Evolutionary conservation across 2,888 invertebrate genomes (phyloP), one percentile per base, ranked within the genome.

Genomic region (Branchellion lobata): DNA sequence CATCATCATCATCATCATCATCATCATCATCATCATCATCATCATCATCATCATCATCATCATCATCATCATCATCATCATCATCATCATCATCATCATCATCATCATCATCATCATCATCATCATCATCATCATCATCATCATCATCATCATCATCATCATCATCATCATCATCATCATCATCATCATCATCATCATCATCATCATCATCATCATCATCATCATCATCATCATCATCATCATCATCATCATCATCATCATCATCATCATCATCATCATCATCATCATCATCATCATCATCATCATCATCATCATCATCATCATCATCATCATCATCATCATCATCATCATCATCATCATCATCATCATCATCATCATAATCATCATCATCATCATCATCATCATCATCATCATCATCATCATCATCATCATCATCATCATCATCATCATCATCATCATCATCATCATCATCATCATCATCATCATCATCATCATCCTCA

Each of bases 81-180:
- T 29, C 71, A 27, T 71, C 71, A 71, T 74, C 74, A 74, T 40
- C 74, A 74, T 74, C 74, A 74, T 74, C 74, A 34, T 33, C 74
- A 74, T 74, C 74, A 65, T 71, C 71, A 71, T 71, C 71, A 71
- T 29, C 71, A 71, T 71, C 71, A 71, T 71, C 71, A 71, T 71
- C 71, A 71, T 71, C 71, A 71, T 71, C 71, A 71, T 71, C 71
- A 71, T 71, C 31, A 71, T 27, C 71, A 71, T 71, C 71, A 71
- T 71, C 71, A 71, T 71, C 71, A 71, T 71, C 33, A 71, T 71
- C 31, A n/a, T 71, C 11, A 29, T 71, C 71, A 71, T 71, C 71
- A 29, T 71, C 71, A 33, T 71, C 71, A 31, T 71, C 71, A 71
- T 71, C 31, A 71, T 71, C 71, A 8, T 71, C 71, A 8, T n/a